phyloP scores from a whole-genome alignment of 1,140 invertebrate genomes.

The Carposina sasakii region DNA sequence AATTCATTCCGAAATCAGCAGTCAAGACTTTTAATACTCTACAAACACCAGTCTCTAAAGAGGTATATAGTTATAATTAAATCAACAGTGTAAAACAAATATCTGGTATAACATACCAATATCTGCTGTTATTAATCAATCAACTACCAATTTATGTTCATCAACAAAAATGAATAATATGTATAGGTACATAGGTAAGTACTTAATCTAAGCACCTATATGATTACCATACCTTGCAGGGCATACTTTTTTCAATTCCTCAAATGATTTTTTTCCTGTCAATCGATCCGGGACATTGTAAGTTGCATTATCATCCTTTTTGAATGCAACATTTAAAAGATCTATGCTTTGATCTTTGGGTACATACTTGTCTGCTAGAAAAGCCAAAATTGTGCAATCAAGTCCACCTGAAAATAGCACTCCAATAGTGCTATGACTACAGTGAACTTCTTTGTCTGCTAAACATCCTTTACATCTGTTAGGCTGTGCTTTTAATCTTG shows the following conservation, averaged over 20 bases:
- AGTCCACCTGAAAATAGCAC: conserved; percentile 96
- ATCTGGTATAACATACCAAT: too few relatives aligned
- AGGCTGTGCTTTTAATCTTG: conserved; percentile 77
- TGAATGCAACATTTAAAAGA: conserved; percentile 98
- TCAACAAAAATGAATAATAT: too few relatives aligned
- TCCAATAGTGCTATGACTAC: conserved; percentile 83
- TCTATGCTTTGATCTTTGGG: conserved; percentile 84
- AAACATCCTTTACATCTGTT: conserved; percentile 79
- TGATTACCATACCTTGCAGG: conserved; percentile 83
- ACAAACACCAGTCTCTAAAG: too few relatives aligned
- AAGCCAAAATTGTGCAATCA: conserved; percentile 92
- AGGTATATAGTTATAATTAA: too few relatives aligned
- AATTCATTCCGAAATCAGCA: too few relatives aligned
- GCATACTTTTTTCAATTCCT: conserved; percentile 81
- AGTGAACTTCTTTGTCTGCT: conserved; percentile 24
- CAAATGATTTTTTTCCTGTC: conserved; percentile 82
- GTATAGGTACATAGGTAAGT: too few relatives aligned
- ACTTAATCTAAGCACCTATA: too few relatives aligned
- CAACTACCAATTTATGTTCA: too few relatives aligned
- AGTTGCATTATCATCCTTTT: conserved; percentile 66
- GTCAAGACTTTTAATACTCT: too few relatives aligned
- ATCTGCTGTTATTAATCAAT: too few relatives aligned
- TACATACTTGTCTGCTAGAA: conserved; percentile 84
- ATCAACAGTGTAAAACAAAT: too few relatives aligned
- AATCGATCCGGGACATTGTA: conserved; percentile 87